Conservation (phyloP, 2,113 vertebrate species). For the Hemichromis elongatus region DNA sequence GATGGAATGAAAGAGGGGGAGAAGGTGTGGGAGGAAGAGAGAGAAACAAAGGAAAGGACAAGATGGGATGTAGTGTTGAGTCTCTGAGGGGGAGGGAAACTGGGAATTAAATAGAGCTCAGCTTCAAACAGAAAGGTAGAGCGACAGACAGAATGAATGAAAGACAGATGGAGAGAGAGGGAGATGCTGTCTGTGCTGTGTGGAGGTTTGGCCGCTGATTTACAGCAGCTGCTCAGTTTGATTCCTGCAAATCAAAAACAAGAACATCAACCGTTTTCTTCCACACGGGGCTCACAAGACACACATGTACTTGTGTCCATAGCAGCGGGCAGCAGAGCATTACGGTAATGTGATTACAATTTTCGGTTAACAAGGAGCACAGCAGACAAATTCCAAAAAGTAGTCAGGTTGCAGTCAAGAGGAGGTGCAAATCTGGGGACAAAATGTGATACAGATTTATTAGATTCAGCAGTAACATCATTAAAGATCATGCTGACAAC, state of each 20-base stretch:
- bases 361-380: not conserved
- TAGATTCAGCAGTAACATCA: not conserved
- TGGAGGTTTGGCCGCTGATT: conserved; percentile 17
- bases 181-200: not conserved
- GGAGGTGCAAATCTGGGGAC: not conserved
- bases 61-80: conserved; percentile 47
- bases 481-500: not conserved
- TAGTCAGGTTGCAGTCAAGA: not conserved
- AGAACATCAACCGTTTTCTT: not conserved
- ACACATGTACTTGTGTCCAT: not conserved
- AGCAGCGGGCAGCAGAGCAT: not conserved
- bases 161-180: not conserved
- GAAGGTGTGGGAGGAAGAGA: conserved; percentile 60
- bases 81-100: conserved; percentile 55
- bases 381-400: not conserved
- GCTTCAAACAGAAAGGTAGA: conserved; percentile 43
- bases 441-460: not conserved
- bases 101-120: conserved; percentile 47
- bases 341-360: not conserved
- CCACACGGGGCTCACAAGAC: not conserved
- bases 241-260: conserved; percentile 38
- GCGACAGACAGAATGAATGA: conserved; percentile 12
- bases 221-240: conserved; percentile 30
- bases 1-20: conserved; percentile 57
- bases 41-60: conserved; percentile 59